These are phyloP conservation scores for Drosophila nannoptera DNA, from an alignment of 1,140 invertebrate genomes.

Conservation along the genomic window DNA sequence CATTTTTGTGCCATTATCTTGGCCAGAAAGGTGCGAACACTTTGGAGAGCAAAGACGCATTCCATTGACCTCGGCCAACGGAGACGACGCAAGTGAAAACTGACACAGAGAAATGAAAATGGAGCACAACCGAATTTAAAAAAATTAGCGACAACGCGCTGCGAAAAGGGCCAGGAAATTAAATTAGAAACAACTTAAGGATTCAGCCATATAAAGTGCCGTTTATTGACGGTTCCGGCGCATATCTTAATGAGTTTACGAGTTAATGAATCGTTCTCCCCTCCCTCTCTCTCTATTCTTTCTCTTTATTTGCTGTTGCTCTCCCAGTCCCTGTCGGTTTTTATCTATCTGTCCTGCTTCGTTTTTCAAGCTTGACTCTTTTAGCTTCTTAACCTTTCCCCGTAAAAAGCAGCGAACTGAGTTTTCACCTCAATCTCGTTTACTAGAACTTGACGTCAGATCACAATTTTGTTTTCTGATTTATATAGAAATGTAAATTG, in stretches of 20 bases:
- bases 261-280: background rate
- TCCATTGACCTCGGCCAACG: constrained; percentile 27
- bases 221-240: background rate
- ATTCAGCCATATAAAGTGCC: background rate
- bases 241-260: background rate
- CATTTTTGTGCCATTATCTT: constrained; percentile 60
- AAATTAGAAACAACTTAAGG: constrained; percentile 13
- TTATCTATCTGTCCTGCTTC: no score
- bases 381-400: no score
- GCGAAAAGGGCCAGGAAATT: constrained; percentile 1
- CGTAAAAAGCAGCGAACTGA: background rate
- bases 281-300: background rate
- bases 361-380: no score
- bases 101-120: background rate
- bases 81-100: constrained; percentile 3
- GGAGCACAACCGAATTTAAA: background rate
- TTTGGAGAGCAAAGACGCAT: constrained; percentile 31
- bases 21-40: constrained; percentile 61
- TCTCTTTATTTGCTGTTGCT: no score
- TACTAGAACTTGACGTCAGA: background rate
- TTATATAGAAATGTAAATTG: background rate
- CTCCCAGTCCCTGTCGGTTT: no score
- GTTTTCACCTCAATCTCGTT: background rate
- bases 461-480: background rate
- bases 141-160: constrained; percentile 5